Base-by-base conservation (phyloP, 2,888 invertebrate genomes). In the Matsumyia berberina region DNA sequence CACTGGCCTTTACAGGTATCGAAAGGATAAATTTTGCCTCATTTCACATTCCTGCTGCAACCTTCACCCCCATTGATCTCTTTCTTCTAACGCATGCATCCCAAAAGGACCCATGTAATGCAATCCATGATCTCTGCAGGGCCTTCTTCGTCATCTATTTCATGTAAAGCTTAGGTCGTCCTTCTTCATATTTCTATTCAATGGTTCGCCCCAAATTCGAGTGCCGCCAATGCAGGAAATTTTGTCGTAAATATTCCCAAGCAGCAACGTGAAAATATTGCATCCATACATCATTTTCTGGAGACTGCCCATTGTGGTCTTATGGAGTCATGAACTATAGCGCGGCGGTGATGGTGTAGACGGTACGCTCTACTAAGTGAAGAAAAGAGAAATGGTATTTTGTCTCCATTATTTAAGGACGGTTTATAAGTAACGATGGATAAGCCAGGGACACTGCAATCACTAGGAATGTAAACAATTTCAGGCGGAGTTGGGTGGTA, bases 221-320 rank as follows among this genome's bases (percentile, higher is more conserved):
- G 72, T 66, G 17, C 66, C 78, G 72, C 58, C 82, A 83, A 69
- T 79, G 83, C 79, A 79, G 79, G 83, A 83, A 62, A 83, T 83
- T 79, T 83, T 51, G 73, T 49, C 79, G 73, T 83, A 83, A 83
- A 83, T 83, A 83, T 83, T 42, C 19, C 35, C n/a, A n/a, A n/a
- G n/a, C n/a, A 33, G 58, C 17, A 83, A 73, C 79, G 55, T 78
- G 69, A 62, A 83, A 83, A 79, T 83, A 83, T 83, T 83, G 79
- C 83, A 62, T 31, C 79, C 79, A 83, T 83, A 79, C 67, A 83
- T 83, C 83, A 79, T 83, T 49, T 79, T 49, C 73, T 37, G 57
- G 31, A 79, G 73, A 79, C 73, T 62, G 37, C 57, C 66, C 58
- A 66, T 66, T 76, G 76, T 76, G 66, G 37, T 31, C 57, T 66